Percentiles rank a stretch among this genome's conserved stretches.
phyloP scores from a whole-genome alignment of 2,113 vertebrate genomes.

The Chloropsis hardwickii region DNA sequence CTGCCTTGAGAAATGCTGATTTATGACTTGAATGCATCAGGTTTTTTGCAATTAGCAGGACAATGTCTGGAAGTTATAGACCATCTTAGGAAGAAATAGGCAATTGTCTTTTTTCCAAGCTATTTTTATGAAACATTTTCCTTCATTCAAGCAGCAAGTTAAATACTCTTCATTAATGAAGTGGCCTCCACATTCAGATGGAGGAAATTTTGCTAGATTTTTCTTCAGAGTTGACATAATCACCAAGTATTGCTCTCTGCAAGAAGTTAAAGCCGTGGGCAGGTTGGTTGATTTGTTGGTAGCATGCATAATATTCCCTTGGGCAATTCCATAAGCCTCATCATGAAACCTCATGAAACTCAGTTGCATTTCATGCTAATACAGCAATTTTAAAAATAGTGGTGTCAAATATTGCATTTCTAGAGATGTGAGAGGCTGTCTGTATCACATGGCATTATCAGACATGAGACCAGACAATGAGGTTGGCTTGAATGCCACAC shows the following conservation, averaged over 20 bases:
- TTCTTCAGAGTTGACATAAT: background rate
- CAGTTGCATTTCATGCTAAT: background rate
- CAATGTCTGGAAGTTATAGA: background rate
- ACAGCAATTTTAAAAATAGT: background rate
- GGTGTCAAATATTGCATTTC: background rate
- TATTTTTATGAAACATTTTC: background rate
- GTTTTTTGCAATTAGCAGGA: conserved; percentile 11
- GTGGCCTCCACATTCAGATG: background rate
- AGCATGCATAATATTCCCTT: background rate
- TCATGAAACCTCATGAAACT: background rate
- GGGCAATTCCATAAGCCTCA: background rate
- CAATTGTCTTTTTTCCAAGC: background rate
- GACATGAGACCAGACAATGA: background rate
- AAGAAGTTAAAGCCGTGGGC: background rate
- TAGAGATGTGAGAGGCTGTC: background rate
- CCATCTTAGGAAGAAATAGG: background rate
- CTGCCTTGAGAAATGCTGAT: conserved; percentile 11
- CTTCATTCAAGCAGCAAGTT: background rate
- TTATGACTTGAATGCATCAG: background rate
- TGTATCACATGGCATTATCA: background rate
- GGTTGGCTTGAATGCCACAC: background rate
- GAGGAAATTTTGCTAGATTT: background rate
- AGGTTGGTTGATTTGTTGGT: background rate
- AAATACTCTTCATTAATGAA: background rate
- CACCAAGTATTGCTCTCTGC: background rate